Evolutionary conservation across 2,888 invertebrate genomes (phyloP), one percentile per base, ranked within the genome.

Genomic region (Cerastoderma edule): DNA sequence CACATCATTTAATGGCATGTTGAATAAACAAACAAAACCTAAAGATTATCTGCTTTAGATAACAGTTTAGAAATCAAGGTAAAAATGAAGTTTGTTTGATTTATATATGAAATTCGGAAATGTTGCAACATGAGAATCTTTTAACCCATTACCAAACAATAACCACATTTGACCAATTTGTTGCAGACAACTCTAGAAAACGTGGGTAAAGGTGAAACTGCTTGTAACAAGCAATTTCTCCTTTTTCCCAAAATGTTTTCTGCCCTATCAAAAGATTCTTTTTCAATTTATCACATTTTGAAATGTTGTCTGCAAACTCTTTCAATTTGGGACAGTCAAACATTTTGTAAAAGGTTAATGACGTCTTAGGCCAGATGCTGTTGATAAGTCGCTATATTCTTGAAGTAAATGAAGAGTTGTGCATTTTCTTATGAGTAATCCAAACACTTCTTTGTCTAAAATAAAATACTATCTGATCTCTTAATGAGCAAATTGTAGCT

Each of bases 161-260:
- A n/a, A n/a, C n/a, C n/a, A n/a, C n/a, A n/a, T n/a, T n/a, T n/a
- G n/a, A n/a, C n/a, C n/a, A n/a, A n/a, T n/a, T n/a, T n/a, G n/a
- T n/a, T n/a, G n/a, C 39, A 39, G 8, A 13, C 8, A 13, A 16
- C 39, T 39, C 16, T 39, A 39, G 8, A 16, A 39, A 10, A 39
- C 39, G 10, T 10, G 16, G n/a, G 10, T 16, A 56, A 56, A 56
- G 56, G n/a, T 27, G 56, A 28, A 56, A 56, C 6, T 56, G 27
- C 56, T 56, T 3, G 10, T 13, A 10, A 56, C 27, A 4, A 56
- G 28, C n/a, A 56, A 27, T 56, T 56, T 70, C 72, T 48, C 53
- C 16, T n/a, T 39, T 82, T 69, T 30, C 70, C 83, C 80, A 81
- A 65, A 70, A 50, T 50, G 50, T 50, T 50, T 50, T 72, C 50